phyloP scores from a whole-genome alignment of 2,113 vertebrate genomes.

The Misgurnus mizolepis region DNA sequence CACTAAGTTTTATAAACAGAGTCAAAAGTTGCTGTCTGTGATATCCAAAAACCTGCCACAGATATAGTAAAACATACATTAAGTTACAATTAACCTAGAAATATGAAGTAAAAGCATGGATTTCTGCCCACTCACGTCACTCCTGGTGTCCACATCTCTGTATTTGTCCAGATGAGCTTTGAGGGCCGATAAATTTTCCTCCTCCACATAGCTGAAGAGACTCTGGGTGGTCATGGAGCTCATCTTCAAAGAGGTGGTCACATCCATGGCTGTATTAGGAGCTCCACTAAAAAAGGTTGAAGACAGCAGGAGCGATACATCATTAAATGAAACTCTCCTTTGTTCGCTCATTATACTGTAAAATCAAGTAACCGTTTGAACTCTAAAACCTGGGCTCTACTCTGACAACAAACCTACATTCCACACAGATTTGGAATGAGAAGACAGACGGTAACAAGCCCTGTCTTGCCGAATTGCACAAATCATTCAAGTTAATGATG shows the following conservation, averaged over 20 bases:
- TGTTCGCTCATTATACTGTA: neutral
- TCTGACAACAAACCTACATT: neutral
- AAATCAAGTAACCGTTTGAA: neutral
- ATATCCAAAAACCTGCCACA: neutral
- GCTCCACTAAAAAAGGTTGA: slow-evolving; percentile 43
- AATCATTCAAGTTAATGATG: slow-evolving; percentile 37
- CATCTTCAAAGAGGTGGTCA: slow-evolving; percentile 79
- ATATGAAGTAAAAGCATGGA: neutral
- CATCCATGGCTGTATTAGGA: slow-evolving; percentile 68
- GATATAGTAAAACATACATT: neutral
- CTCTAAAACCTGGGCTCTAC: neutral
- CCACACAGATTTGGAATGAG: neutral
- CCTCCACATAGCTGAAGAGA: slow-evolving; percentile 90
- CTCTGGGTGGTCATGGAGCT: slow-evolving; percentile 87
- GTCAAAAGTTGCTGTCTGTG: neutral
- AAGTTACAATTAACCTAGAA: neutral
- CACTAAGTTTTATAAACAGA: too few relatives aligned
- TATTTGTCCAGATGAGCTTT: slow-evolving; percentile 92
- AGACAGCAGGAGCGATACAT: slow-evolving; percentile 32
- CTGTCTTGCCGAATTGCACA: slow-evolving; percentile 15
- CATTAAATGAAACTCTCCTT: slow-evolving; percentile 29
- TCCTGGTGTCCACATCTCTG: slow-evolving; percentile 93
- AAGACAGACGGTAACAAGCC: slow-evolving; percentile 12
- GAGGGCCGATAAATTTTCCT: slow-evolving; percentile 90
- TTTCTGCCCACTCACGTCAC: slow-evolving; percentile 81